Evolutionary conservation across 1,140 invertebrate species (phyloP).

Genomic region (Armadillidium nasatum): DNA sequence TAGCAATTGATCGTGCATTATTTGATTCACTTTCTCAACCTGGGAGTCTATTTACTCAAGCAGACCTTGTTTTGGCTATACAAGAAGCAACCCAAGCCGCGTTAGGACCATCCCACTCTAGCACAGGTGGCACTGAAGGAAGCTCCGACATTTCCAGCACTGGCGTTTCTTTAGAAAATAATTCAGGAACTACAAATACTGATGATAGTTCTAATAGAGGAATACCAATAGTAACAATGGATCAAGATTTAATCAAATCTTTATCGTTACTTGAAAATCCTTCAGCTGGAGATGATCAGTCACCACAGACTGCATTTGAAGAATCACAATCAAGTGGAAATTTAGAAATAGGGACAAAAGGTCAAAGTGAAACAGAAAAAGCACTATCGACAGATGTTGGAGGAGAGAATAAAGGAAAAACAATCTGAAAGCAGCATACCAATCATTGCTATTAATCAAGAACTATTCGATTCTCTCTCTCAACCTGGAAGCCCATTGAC

Average conservation of each 20-base stretch:
- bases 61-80: not conserved
- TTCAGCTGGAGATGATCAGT: too few relatives aligned
- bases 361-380: not conserved
- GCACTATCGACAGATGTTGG: not conserved
- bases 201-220: too few relatives aligned
- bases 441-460: not conserved
- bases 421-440: not conserved
- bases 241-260: too few relatives aligned
- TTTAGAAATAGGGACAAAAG: too few relatives aligned
- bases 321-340: too few relatives aligned
- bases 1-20: not conserved
- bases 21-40: not conserved
- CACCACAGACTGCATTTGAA: too few relatives aligned
- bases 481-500: not conserved
- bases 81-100: not conserved
- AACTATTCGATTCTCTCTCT: not conserved
- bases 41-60: not conserved
- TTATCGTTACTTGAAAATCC: too few relatives aligned
- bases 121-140: not conserved
- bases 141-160: too few relatives aligned
- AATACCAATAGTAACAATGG: too few relatives aligned
- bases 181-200: not conserved
- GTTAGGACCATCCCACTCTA: not conserved
- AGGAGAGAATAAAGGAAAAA: not conserved
- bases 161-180: too few relatives aligned